Conservation (phyloP, 2,888 invertebrate genomes). For the Eulithis testata region DNA sequence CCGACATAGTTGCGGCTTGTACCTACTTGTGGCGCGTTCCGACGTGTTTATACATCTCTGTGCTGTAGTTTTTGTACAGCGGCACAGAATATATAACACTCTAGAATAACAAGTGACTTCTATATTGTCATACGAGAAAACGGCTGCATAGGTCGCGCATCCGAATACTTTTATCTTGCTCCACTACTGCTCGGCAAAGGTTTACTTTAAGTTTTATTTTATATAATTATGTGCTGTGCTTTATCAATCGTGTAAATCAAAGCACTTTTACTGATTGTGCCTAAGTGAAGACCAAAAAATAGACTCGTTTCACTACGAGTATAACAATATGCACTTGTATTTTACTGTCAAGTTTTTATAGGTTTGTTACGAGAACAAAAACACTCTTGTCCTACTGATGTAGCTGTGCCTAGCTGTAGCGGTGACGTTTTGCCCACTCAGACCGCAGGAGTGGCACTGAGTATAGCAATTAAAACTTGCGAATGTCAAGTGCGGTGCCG, state of each 20-base stretch:
- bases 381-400: slow-evolving; percentile 23
- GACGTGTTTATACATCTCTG: slow-evolving; percentile 34
- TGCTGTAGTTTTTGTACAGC: slow-evolving; percentile 32
- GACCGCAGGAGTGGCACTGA: slow-evolving; percentile 69
- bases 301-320: too few species aligned
- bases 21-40: slow-evolving; percentile 29
- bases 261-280: too few species aligned
- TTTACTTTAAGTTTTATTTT: too few species aligned
- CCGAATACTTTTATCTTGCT: too few species aligned
- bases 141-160: too few species aligned
- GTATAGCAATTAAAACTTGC: slow-evolving; percentile 83
- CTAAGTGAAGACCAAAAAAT: too few species aligned
- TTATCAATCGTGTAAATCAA: too few species aligned
- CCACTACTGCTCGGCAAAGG: too few species aligned
- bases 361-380: slow-evolving; percentile 5
- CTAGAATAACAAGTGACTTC: too few species aligned
- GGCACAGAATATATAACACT: slow-evolving; percentile 11
- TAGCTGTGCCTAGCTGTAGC: slow-evolving; percentile 57
- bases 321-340: too few species aligned
- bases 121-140: too few species aligned
- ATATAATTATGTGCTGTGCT: too few species aligned
- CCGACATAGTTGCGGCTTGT: slow-evolving; percentile 33
- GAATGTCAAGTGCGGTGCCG: slow-evolving; percentile 76
- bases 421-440: slow-evolving; percentile 67
- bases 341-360: not conserved